Evolutionary conservation across 1,140 invertebrate genomes (phyloP), one percentile per base, ranked within the genome.

Genomic region (Grapholita molesta): DNA sequence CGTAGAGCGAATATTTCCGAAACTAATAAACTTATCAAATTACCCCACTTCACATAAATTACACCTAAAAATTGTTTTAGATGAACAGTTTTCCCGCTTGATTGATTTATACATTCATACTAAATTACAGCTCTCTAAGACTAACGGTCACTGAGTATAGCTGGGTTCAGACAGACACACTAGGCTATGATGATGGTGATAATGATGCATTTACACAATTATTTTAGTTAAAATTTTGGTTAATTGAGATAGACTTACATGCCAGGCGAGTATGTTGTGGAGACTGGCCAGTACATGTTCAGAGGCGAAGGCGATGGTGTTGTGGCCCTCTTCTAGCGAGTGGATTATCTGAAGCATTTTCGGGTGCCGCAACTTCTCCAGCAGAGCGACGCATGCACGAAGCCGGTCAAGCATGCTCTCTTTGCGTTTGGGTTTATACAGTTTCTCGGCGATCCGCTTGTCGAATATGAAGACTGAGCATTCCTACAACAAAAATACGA

Each of bases 381-480:
- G 92, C 79, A 97, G 95, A 18, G 94, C 92, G 0, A 99, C 95
- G 55, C 97, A 96, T 71, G 94, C 94, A 30, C 97, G 93, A n/a
- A 99, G 91, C 48, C 98, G 95, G 85, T 99, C 98, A 0, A 97
- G 96, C 42, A 99, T 96, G 4, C 95, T 96, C 82, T 99, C 98
- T 83, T 98, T 97, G 48, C 97, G 93, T 78, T 98, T 97, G 2
- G 97, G 97, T 82, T 98, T 99, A 92, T 98, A 97, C 52, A 99
- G 92, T 88, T 99, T 99, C 82, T 99, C 98, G 0, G 97, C 97
- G 15, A 95, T 95, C 70, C 96, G 95, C 85, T 99, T 99, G 85
- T 99, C 98, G 86, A 99, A 99, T 30, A 99, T 93, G 92, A 99
- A 99, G 70, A 99, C 95, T 0, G 98, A 99, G 61, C 96, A 97